Base-by-base conservation (phyloP, 1,140 invertebrate species). In the Nixonia krombeini region DNA sequence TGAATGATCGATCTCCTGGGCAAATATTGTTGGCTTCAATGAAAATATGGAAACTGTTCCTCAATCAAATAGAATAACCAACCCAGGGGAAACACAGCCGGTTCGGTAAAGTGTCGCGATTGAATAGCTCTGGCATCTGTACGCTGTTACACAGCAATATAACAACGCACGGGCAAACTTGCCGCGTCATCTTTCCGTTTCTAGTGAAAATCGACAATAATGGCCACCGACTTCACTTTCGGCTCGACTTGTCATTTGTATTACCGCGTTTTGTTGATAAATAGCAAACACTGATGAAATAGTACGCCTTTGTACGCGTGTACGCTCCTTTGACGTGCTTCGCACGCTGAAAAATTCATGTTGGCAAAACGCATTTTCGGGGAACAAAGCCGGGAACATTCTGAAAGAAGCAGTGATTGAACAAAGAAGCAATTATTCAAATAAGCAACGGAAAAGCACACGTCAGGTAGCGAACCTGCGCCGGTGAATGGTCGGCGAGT, bases 1-100 rank as follows among this genome's bases (percentile, higher is more conserved):
- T 12, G 40, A 25, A 42, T 23, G 6, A 42, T 42, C 21, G 40
- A 25, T 42, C 40, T 42, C 40, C 10, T 13, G 40, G 18, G 40
- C 4, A 25, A 23, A 42, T n/a, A 21, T 33, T 12, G n/a, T 33
- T 33, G 10, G 21, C 25, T 6, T 25, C 1, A 40, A 40, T 40
- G 37, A 40, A 9, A 18, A 9, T 17, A 40, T 16, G 7, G 4
- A 17, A 16, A 15, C 33, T 37, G 7, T 8, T 40, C n/a, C 18
- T 42, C n/a, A 21, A 25, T 1, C 18, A 23, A 10, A n/a, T n/a
- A 42, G 16, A 40, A 17, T 17, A 16, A 17, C 1, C 15, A 4
- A 10, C 18, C 37, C 16, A 3, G 2, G 15, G 37, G 16, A 21
- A 5, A n/a, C n/a, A 40, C 16, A 21, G 18, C 2, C 13, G 9